Conservation (phyloP, 2,797 vertebrate genomes). For the Phylloscopus collybita region DNA sequence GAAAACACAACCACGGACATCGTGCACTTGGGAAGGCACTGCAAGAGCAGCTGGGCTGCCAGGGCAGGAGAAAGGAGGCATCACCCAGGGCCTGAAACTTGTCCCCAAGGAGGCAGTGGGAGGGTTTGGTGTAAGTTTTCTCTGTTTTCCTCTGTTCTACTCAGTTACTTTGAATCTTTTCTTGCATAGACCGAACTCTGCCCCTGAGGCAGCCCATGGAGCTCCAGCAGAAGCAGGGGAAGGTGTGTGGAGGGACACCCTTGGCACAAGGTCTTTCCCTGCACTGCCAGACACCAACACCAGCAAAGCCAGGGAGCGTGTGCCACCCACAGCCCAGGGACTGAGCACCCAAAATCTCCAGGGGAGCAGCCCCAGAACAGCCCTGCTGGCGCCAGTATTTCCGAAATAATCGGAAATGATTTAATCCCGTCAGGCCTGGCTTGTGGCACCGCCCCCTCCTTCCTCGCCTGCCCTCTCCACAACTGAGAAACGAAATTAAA, state of each 20-base stretch:
- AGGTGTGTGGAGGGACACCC: not conserved
- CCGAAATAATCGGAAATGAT: not conserved
- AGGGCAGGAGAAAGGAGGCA: not conserved
- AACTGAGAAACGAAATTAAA: not conserved
- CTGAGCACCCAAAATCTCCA: accelerated
- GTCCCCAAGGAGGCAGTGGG: accelerated
- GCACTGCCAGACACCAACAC: not conserved
- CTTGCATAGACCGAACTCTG: not conserved
- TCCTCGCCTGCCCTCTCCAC: too few relatives aligned
- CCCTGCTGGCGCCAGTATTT: accelerated
- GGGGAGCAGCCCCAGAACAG: accelerated
- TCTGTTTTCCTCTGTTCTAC: not conserved
- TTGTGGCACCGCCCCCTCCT: not conserved
- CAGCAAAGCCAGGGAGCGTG: accelerated
- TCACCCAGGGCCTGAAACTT: not conserved
- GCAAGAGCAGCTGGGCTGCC: not conserved
- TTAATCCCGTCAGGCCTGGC: not conserved
- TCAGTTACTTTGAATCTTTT: not conserved
- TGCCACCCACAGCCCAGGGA: not conserved
- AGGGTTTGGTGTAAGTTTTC: not conserved
- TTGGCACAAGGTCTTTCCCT: not conserved
- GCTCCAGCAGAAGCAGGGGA: not conserved
- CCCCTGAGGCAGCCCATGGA: not conserved
- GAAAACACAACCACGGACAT: not conserved
- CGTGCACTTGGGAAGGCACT: accelerated